Evolutionary conservation across 2,113 vertebrate genomes (phyloP).

Genomic region (Lamprologus ornatipinnis): DNA sequence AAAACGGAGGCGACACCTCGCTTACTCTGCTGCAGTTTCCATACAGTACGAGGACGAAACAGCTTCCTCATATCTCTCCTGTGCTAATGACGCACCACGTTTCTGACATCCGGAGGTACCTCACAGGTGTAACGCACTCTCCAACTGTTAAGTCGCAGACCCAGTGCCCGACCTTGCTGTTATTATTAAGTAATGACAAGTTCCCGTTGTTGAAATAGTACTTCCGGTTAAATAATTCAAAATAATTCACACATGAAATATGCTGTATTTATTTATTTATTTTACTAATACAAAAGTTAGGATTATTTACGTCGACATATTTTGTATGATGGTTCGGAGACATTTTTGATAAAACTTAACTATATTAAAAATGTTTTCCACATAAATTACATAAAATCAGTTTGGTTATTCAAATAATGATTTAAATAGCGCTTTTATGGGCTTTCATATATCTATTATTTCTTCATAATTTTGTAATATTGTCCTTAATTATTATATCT

Average conservation of each 20-base stretch:
- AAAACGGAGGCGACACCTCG: neutral
- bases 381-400: neutral
- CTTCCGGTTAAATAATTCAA: slow-evolving; percentile 19
- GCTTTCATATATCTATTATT: neutral
- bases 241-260: neutral
- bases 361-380: neutral
- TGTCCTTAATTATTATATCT: neutral
- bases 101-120: neutral
- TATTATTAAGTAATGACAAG: rapidly evolving
- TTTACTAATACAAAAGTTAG: neutral
- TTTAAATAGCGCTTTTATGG: neutral
- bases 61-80: neutral
- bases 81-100: neutral
- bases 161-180: slow-evolving; percentile 14
- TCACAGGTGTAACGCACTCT: neutral
- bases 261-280: neutral
- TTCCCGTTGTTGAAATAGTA: rapidly evolving
- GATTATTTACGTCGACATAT: neutral
- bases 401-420: neutral
- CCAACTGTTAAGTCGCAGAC: neutral
- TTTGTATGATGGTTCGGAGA: neutral
- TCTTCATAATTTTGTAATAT: neutral
- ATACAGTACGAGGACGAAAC: rapidly evolving
- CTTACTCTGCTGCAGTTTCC: neutral
- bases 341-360: neutral